These are phyloP conservation scores for Coptodon bakossiorum DNA, from an alignment of 2,113 vertebrate genomes.

Conservation along the genomic window DNA sequence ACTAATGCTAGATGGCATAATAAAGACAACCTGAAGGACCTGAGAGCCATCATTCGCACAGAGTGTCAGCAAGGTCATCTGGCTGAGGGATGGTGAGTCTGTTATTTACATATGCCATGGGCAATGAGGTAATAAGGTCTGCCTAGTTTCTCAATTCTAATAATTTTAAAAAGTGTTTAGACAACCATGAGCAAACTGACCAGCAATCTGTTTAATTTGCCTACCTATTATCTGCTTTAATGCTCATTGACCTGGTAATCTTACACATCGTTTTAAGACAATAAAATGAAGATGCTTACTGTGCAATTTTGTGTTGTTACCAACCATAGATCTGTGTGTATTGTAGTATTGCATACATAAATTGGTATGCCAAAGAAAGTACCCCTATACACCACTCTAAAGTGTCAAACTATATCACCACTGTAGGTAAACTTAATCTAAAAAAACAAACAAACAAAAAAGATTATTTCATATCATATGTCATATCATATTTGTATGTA, in stretches of 20 bases:
- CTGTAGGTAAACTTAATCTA: not conserved
- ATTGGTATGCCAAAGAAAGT: not conserved
- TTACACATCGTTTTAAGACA: not conserved
- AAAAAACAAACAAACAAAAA: not conserved
- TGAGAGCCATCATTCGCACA: slow-evolving; percentile 14
- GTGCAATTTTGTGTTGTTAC: not conserved
- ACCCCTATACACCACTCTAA: not conserved
- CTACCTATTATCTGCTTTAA: not conserved
- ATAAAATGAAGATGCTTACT: not conserved
- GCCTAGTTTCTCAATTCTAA: not conserved
- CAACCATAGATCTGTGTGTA: not conserved
- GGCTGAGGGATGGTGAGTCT: slow-evolving; percentile 42
- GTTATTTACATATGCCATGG: slow-evolving; percentile 41
- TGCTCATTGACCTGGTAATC: not conserved
- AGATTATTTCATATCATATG: not conserved
- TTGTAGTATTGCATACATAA: not conserved
- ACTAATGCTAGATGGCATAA: slow-evolving; percentile 5
- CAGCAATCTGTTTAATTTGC: not conserved
- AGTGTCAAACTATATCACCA: not conserved
- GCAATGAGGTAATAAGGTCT: slow-evolving; percentile 16
- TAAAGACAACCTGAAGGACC: slow-evolving; percentile 50
- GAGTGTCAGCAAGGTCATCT: slow-evolving; percentile 36
- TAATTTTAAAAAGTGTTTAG: not conserved
- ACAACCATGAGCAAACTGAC: slow-evolving; percentile 20
- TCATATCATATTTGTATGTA: not conserved